Evolutionary conservation across 2,888 invertebrate genomes (phyloP), one percentile per base, ranked within the genome.

Genomic region (Polyploca ridens): DNA sequence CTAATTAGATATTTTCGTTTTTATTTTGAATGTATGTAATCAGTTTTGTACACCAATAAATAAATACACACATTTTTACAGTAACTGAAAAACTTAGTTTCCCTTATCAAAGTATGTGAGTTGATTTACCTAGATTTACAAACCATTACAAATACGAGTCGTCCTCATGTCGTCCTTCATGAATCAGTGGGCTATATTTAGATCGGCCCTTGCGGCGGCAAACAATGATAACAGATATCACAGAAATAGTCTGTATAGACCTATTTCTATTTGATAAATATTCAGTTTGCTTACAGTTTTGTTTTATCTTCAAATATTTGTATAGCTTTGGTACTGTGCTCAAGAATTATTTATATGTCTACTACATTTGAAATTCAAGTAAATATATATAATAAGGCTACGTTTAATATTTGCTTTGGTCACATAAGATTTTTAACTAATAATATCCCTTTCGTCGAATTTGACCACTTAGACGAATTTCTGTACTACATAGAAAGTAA

Each of bases 151-250:
- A 19, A 54, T 10, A 16, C 5, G 46, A 41, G 13, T 7, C 54
- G 54, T 54, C 54, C 54, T 38, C n/a, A n/a, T 13, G 13, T 7
- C 54, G 54, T 54, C 54, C 54, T 38, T 14, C 35, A n/a, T 71
- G 70, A 76, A 62, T 76, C 71, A 71, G n/a, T 49, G 58, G 27
- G 38, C 77, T 77, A 76, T 59, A 70, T 68, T 71, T 77, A 76
- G 67, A 62, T 10, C 64, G 63, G 68, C 77, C 76, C 76, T 76
- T 75, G 71, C 65, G 62, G 61, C 64, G 44, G 67, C 60, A 62
- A 54, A 61, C 33, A 59, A 64, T 63, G 71, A 67, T 67, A 69
- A 62, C 69, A 67, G 73, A 76, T 76, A 66, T 62, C 27, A 54
- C 64, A 66, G 65, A 69, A 71, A 71, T 66, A 62, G 69, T 67